Evolutionary conservation across 2,888 invertebrate species (phyloP), one percentile per base, ranked within the genome.

Genomic region (Pyrochroa serraticornis): DNA sequence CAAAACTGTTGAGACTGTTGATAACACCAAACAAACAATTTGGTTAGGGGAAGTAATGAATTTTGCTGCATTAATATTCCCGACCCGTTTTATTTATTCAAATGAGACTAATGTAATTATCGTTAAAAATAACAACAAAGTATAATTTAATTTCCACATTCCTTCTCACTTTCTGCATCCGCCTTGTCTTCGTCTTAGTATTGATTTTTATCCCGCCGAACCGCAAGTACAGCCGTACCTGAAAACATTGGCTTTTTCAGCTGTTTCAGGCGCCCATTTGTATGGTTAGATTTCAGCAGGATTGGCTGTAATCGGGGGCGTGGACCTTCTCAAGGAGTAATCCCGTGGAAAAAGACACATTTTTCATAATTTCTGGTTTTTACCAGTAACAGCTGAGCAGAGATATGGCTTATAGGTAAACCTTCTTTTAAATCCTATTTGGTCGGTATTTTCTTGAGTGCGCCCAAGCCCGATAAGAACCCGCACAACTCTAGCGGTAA

Each of bases 201-300:
- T 70, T 68, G 70, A 70, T 70, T 70, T 70, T 75, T 74, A 74
- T 74, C 67, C 73, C 68, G 63, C 66, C 72, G 72, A 73, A 75
- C 74, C 74, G 71, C 75, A 74, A 73, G 63, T 73, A 72, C 68
- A 61, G 68, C 46, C 67, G 63, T 59, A 57, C 59, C 71, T 70
- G 64, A 73, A 75, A 75, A 73, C 73, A 62, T 73, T 59, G 58
- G 58, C 64, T 50, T 53, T 50, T 53, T 52, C 59, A 48, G 54
- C 60, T 38, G 52, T 56, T 61, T 58, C 45, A 60, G 53, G 53
- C 43, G 56, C 55, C 57, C 49, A 55, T 62, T 59, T 60, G 47
- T 60, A 58, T 39, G 53, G 59, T 48, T 52, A 49, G 44, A 55
- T 58, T 64, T 65, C 50, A 42, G 53, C 39, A 62, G 63, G 59